Evolutionary conservation across 2,888 invertebrate genomes (phyloP).

Genomic region (Caenorhabditis japonica): DNA sequence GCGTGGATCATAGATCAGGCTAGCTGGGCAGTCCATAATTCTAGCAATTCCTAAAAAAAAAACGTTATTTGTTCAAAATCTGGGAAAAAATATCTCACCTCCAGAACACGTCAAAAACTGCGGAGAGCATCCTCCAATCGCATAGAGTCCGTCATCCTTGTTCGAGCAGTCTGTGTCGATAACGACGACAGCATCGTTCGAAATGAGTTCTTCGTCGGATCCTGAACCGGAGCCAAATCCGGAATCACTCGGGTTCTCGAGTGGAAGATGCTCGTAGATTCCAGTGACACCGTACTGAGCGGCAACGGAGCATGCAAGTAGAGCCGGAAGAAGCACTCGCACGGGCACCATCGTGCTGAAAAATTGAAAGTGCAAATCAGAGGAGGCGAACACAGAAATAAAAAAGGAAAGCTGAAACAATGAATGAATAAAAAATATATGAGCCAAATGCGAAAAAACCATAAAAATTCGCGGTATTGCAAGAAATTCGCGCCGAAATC

Average conservation of each 20-base stretch:
- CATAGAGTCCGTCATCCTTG: slow-evolving; percentile 35
- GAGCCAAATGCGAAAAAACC: too few relatives aligned
- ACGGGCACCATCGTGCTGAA: not conserved
- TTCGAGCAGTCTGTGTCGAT: slow-evolving; percentile 30
- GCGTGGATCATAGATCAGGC: slow-evolving; percentile 27
- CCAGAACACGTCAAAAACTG: slow-evolving; percentile 47
- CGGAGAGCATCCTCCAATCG: slow-evolving; percentile 37
- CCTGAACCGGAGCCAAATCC: too few relatives aligned
- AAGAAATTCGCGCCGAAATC: too few relatives aligned
- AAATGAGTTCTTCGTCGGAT: not conserved
- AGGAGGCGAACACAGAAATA: too few relatives aligned
- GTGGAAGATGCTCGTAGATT: not conserved
- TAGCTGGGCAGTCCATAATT: slow-evolving; percentile 45
- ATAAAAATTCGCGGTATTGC: too few relatives aligned
- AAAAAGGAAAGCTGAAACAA: too few relatives aligned
- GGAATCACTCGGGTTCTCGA: not conserved
- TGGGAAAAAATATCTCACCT: slow-evolving; percentile 1
- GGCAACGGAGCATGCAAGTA: not conserved
- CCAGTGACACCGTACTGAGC: not conserved
- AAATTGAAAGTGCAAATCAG: too few relatives aligned
- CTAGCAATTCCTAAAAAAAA: slow-evolving; percentile 26
- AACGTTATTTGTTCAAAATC: too few relatives aligned
- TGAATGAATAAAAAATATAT: too few relatives aligned
- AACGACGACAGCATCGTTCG: slow-evolving; percentile 7
- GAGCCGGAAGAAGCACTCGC: not conserved